Evolutionary conservation across 2,888 invertebrate genomes (phyloP).

Genomic region (Lingula anatina): DNA sequence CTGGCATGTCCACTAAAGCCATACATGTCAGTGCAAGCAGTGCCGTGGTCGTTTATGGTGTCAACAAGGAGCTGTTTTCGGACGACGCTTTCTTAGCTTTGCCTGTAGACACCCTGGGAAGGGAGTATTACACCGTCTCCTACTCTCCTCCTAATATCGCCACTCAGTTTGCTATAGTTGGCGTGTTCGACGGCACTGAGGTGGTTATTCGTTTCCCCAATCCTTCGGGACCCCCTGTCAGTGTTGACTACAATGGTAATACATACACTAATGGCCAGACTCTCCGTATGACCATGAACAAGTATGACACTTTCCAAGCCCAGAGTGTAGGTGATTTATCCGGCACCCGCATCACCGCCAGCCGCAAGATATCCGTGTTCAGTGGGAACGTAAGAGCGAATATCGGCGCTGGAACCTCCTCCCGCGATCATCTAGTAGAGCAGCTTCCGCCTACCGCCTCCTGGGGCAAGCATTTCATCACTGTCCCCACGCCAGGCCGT

Average conservation of each 20-base stretch:
- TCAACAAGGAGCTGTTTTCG: background rate
- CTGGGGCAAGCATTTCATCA: constrained; percentile 16
- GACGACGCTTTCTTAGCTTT: background rate
- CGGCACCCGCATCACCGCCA: constrained; percentile 11
- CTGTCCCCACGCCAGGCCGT: constrained; percentile 13
- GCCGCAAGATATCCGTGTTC: constrained; percentile 15
- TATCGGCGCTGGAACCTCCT: constrained; percentile 6
- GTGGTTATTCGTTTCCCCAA: background rate
- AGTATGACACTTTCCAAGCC: constrained; percentile 6
- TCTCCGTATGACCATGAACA: background rate
- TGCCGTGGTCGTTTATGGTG: background rate
- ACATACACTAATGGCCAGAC: background rate
- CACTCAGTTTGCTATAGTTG: background rate
- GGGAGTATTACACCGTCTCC: background rate
- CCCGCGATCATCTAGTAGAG: constrained; percentile 19
- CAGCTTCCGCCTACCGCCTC: constrained; percentile 13
- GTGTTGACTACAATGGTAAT: background rate
- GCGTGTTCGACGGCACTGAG: background rate
- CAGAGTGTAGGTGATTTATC: constrained; percentile 12
- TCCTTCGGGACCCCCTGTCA: background rate
- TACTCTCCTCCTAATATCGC: background rate
- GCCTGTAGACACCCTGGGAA: background rate
- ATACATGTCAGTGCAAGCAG: background rate
- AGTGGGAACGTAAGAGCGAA: constrained; percentile 13
- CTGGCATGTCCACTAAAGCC: background rate